These are phyloP conservation scores for Eospalax fontanierii DNA, from an alignment of 2,797 vertebrate genomes.

Conservation along the genomic window DNA sequence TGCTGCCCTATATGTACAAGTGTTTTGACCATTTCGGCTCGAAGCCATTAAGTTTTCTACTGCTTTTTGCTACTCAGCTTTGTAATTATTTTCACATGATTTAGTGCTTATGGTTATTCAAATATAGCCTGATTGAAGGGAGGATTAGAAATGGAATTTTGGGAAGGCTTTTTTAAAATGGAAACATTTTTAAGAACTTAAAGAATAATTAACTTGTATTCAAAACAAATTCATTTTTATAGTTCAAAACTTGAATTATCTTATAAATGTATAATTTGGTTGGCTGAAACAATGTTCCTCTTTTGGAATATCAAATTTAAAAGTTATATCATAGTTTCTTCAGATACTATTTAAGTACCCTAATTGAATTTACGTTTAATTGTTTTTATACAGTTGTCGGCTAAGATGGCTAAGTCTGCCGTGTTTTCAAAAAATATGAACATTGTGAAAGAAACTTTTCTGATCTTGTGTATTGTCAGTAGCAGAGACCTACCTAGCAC, in stretches of 20 bases:
- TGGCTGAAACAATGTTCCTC: slow-evolving; percentile 55
- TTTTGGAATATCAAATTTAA: slow-evolving; percentile 58
- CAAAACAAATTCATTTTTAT: slow-evolving; percentile 54
- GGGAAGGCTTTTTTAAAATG: slow-evolving; percentile 45
- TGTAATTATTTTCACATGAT: slow-evolving; percentile 57
- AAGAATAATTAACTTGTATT: slow-evolving; percentile 37
- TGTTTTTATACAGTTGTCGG: slow-evolving; percentile 16
- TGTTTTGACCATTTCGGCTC: slow-evolving; percentile 29
- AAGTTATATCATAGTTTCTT: slow-evolving; percentile 23
- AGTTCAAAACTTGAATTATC: slow-evolving; percentile 40
- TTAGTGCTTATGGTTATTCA: slow-evolving; percentile 37
- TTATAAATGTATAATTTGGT: slow-evolving; percentile 53
- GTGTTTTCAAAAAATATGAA: neutral
- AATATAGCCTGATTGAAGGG: neutral
- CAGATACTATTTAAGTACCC: slow-evolving; percentile 31
- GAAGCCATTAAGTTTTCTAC: neutral
- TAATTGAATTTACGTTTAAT: slow-evolving; percentile 61
- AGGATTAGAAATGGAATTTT: neutral
- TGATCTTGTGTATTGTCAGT: neutral
- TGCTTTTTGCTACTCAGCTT: neutral
- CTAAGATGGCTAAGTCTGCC: neutral
- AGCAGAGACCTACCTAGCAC: neutral
- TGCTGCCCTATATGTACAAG: neutral
- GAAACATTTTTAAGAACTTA: slow-evolving; percentile 46
- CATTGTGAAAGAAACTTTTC: slow-evolving; percentile 5